Evolutionary conservation across 2,888 invertebrate species (phyloP).

Genomic region (Limenitis camilla): DNA sequence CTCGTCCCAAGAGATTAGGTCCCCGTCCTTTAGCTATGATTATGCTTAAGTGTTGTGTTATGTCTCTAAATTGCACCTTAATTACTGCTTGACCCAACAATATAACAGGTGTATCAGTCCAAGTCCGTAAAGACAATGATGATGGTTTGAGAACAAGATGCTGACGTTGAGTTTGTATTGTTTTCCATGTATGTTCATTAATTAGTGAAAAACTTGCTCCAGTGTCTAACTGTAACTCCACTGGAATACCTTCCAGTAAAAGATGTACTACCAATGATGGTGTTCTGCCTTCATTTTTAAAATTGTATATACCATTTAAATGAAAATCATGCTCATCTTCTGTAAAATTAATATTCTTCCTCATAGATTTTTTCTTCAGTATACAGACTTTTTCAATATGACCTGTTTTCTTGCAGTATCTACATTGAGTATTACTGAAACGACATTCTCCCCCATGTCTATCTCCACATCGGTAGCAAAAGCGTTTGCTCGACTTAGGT

Average conservation of each 20-base stretch:
- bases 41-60: background rate
- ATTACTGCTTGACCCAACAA: background rate
- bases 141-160: background rate
- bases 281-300: constrained; percentile 6
- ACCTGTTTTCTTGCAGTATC: constrained; percentile 12
- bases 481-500: constrained; percentile 4
- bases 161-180: background rate
- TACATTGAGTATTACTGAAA: constrained; percentile 19
- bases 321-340: constrained; percentile 1
- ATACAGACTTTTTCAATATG: too few relatives aligned
- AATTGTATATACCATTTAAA: constrained; percentile 12
- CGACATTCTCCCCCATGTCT: constrained; percentile 19
- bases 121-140: background rate
- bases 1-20: background rate
- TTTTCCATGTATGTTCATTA: background rate
- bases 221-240: background rate
- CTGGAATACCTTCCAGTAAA: background rate
- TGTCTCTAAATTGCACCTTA: background rate
- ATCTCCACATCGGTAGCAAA: constrained; percentile 25
- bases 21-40: background rate
- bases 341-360: background rate
- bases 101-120: background rate
- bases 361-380: too few relatives aligned
- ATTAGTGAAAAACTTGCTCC: background rate
- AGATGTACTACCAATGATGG: background rate